Conservation (phyloP, 2,888 invertebrate genomes). For the Plebejus anna region DNA sequence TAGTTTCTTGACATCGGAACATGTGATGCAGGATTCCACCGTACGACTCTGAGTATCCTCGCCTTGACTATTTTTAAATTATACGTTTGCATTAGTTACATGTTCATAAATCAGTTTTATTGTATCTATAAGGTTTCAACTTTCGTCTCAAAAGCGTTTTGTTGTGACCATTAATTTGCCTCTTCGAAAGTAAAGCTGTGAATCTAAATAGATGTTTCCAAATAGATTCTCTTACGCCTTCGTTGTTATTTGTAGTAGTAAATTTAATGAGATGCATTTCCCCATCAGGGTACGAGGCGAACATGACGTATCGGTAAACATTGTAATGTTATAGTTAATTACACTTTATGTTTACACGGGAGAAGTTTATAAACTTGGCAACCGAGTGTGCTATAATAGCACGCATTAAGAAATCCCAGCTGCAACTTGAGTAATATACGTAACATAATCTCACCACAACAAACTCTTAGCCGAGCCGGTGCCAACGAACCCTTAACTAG, state of each 20-base stretch:
- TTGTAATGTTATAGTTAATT: not conserved
- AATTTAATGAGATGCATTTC: not conserved
- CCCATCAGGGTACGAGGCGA: not conserved
- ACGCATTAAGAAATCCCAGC: constrained; percentile 24
- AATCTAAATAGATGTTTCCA: not conserved
- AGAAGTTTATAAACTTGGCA: constrained; percentile 15
- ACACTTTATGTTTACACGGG: constrained; percentile 2
- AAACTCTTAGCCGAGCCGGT: constrained; percentile 42
- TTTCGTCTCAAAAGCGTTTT: not conserved
- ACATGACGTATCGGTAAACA: not conserved
- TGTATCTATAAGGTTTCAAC: constrained; percentile 2
- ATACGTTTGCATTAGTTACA: constrained; percentile 5
- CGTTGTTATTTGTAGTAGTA: not conserved
- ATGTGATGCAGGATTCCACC: constrained; percentile 36
- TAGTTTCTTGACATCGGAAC: constrained; percentile 38
- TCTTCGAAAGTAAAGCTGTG: constrained; percentile 3
- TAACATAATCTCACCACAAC: constrained; percentile 46
- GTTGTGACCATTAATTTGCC: constrained; percentile 10
- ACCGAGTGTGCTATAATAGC: not conserved
- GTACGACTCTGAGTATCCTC: constrained; percentile 34
- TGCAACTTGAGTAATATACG: constrained; percentile 32
- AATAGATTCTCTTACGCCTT: not conserved
- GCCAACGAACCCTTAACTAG: constrained; percentile 60
- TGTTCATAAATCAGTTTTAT: not conserved
- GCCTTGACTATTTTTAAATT: constrained; percentile 25